Conservation (phyloP, 2,797 vertebrate genomes). For the Gambelia wislizenii region DNA sequence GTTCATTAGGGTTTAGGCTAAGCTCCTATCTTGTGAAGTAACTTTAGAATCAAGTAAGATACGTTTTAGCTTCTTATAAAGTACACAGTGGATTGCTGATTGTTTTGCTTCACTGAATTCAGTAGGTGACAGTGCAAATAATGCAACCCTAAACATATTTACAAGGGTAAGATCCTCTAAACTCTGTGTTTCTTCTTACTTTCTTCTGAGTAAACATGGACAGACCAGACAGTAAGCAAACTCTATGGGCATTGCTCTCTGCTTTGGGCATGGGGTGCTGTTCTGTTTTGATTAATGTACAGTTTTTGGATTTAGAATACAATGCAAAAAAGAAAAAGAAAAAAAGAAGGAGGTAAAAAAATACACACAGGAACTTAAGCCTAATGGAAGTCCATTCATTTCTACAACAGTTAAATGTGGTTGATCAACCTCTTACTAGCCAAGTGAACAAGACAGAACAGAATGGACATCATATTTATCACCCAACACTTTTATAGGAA, state of each 20-base stretch:
- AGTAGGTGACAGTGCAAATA: neutral
- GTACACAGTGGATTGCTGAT: neutral
- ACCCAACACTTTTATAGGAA: too few species aligned
- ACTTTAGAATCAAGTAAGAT: neutral
- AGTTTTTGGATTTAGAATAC: neutral
- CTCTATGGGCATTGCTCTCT: neutral
- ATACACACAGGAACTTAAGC: neutral
- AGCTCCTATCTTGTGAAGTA: neutral
- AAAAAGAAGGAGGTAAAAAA: too few species aligned
- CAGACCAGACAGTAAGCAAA: neutral
- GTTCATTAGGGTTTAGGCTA: neutral
- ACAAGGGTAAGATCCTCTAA: neutral
- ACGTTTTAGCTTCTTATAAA: neutral
- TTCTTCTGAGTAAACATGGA: neutral
- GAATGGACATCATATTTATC: too few species aligned
- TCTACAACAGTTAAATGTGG: neutral
- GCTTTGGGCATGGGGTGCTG: neutral
- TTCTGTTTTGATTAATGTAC: neutral
- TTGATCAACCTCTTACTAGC: too few species aligned
- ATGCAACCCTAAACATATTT: neutral
- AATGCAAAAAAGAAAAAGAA: too few species aligned
- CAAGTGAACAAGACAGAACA: neutral
- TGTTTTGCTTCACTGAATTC: neutral
- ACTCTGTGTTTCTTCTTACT: neutral
- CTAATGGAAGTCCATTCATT: neutral